Evolutionary conservation across 2,888 invertebrate genomes (phyloP).

Genomic region (Andricus curvator): DNA sequence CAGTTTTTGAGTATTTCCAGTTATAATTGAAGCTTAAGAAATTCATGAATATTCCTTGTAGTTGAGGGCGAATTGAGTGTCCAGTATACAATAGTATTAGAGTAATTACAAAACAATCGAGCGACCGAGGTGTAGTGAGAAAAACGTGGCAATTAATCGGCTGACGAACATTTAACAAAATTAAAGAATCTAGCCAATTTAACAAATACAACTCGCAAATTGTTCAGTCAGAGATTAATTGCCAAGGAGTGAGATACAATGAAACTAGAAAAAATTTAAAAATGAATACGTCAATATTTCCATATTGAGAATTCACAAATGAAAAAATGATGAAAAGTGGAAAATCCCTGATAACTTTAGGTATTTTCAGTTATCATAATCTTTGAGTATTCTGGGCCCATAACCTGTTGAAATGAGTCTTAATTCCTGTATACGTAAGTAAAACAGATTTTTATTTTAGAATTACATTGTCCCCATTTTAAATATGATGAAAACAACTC

Average conservation of each 20-base stretch:
- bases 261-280: slow-evolving; percentile 41
- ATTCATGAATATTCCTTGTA: too few species aligned
- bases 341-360: not conserved
- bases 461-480: slow-evolving; percentile 5
- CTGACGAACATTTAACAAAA: slow-evolving; percentile 67
- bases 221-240: slow-evolving; percentile 41
- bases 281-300: not conserved
- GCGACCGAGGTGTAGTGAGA: slow-evolving; percentile 5
- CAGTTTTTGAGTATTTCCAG: not conserved
- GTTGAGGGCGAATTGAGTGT: slow-evolving; percentile 30
- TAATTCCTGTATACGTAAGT: not conserved
- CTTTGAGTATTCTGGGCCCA: not conserved
- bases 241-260: slow-evolving; percentile 24
- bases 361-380: not conserved
- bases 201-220: slow-evolving; percentile 69
- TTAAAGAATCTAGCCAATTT: slow-evolving; percentile 71
- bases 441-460: not conserved
- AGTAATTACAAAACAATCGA: slow-evolving; percentile 31
- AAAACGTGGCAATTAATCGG: slow-evolving; percentile 42
- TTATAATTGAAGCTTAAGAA: not conserved
- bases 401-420: not conserved
- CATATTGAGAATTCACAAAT: not conserved
- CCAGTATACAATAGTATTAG: slow-evolving; percentile 38
- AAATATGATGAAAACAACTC: not conserved
- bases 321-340: not conserved